Conservation (phyloP, 1,140 invertebrate genomes). For the Cotesia glomerata region DNA sequence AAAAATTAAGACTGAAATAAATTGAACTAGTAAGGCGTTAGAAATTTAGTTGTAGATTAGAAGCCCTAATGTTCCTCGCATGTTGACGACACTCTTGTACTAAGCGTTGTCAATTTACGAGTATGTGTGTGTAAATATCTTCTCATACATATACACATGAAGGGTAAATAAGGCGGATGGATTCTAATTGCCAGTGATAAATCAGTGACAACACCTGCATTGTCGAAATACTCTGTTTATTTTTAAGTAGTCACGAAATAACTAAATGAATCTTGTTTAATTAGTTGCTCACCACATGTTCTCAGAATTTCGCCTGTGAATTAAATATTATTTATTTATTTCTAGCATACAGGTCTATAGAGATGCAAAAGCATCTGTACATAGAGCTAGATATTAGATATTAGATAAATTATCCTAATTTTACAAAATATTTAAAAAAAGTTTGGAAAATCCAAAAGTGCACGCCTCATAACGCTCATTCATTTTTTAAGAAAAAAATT, state of each 20-base stretch:
- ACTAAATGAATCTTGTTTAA: background rate
- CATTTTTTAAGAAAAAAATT: too few relatives aligned
- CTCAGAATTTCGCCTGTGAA: background rate
- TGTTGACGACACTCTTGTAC: slow-evolving; percentile 37
- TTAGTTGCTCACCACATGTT: background rate
- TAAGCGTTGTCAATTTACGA: background rate
- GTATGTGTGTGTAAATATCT: background rate
- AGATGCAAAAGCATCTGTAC: too few relatives aligned
- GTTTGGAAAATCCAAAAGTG: too few relatives aligned
- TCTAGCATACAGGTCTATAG: too few relatives aligned
- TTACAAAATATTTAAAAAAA: too few relatives aligned
- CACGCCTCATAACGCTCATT: too few relatives aligned
- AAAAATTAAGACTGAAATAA: background rate
- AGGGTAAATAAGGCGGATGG: slow-evolving; percentile 55
- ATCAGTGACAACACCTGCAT: slow-evolving; percentile 62
- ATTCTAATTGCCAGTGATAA: slow-evolving; percentile 62
- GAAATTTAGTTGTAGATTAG: slow-evolving; percentile 49
- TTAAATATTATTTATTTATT: too few relatives aligned
- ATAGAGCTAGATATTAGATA: too few relatives aligned
- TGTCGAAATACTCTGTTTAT: slow-evolving; percentile 50
- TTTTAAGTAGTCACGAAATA: slow-evolving; percentile 42
- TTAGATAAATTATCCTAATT: too few relatives aligned
- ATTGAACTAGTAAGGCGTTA: background rate
- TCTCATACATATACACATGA: background rate
- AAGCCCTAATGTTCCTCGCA: slow-evolving; percentile 54